Percentiles rank a stretch among this genome's conserved stretches.
Conservation (phyloP, 2,888 invertebrate genomes). For the Trissolcus japonicus region DNA sequence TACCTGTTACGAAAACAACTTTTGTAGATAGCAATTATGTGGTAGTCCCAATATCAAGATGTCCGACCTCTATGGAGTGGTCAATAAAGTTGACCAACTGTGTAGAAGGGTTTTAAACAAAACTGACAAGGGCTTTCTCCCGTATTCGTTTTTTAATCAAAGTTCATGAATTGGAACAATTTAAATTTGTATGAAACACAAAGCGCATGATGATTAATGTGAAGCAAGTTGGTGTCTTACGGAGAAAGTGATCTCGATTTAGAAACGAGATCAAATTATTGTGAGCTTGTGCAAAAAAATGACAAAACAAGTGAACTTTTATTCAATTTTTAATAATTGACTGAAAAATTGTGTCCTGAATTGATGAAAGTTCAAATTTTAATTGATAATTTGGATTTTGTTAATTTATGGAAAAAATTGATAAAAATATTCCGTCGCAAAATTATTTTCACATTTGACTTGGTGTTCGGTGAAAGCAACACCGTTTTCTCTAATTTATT, state of each 20-base stretch:
- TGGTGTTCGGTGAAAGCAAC: slow-evolving; percentile 16
- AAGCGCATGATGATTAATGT: not conserved
- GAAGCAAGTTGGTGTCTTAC: not conserved
- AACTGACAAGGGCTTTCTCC: too few relatives aligned
- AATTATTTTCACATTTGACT: slow-evolving; percentile 3
- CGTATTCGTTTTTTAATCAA: too few relatives aligned
- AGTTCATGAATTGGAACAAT: too few relatives aligned
- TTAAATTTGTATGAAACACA: not conserved
- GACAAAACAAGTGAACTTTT: not conserved
- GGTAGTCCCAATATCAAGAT: slow-evolving; percentile 17
- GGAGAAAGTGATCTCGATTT: slow-evolving; percentile 6
- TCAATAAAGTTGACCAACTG: slow-evolving; percentile 17
- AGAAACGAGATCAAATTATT: slow-evolving; percentile 1
- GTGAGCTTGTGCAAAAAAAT: not conserved
- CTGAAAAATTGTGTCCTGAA: not conserved
- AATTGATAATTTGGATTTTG: too few relatives aligned
- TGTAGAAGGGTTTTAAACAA: not conserved
- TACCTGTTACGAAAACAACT: slow-evolving; percentile 54
- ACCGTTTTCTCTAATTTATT: too few relatives aligned
- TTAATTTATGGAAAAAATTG: too few relatives aligned
- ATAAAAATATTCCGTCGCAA: too few relatives aligned
- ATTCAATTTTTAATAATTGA: not conserved
- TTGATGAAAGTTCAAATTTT: not conserved
- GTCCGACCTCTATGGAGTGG: slow-evolving; percentile 5
- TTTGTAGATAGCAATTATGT: slow-evolving; percentile 45